Base-by-base conservation (phyloP, 2,888 invertebrate species). In the Thymelicus acteon region DNA sequence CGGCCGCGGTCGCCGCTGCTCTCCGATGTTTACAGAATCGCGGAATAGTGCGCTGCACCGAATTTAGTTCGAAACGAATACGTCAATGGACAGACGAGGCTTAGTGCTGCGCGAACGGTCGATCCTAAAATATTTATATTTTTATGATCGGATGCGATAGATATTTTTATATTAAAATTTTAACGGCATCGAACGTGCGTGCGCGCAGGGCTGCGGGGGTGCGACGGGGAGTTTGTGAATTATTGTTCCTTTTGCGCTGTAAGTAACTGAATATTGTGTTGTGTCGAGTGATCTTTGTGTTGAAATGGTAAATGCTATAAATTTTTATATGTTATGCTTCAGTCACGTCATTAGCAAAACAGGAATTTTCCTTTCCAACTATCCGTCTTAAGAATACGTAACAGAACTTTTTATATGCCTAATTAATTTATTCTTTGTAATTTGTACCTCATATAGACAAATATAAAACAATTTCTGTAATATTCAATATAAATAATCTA, bases 11-110 rank as follows among this genome's bases (percentile, higher is more conserved):
- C 83, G 82, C 81, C 83, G 78, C 85, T 64, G 71, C 86, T 81
- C 82, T 81, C 85, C 77, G 85, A 82, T 93, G 93, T 93, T 93
- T 93, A 93, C 93, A 92, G 92, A 92, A 93, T 85, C 90, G 88
- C 87, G 93, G 92, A 92, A 92, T 92, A 90, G 88, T 83, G 71
- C 85, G 89, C 89, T 92, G 92, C 92, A 93, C 91, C 91, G 90
- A 91, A 92, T 90, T 93, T 93, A 93, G 93, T 93, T 85, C 79
- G 88, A 90, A 91, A 88, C 89, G 90, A 87, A 90, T 92, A 92
- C 92, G 93, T 92, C 93, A 93, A 92, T 91, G 92, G 85, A 82
- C 83, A 87, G 90, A 83, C 90, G 91, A 82, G 79, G 84, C 77
- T 82, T 80, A 77, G 80, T 80, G 79, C 82, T 80, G 81, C 87